Conservation (phyloP, 2,113 vertebrate genomes). For the Istiophorus platypterus region DNA sequence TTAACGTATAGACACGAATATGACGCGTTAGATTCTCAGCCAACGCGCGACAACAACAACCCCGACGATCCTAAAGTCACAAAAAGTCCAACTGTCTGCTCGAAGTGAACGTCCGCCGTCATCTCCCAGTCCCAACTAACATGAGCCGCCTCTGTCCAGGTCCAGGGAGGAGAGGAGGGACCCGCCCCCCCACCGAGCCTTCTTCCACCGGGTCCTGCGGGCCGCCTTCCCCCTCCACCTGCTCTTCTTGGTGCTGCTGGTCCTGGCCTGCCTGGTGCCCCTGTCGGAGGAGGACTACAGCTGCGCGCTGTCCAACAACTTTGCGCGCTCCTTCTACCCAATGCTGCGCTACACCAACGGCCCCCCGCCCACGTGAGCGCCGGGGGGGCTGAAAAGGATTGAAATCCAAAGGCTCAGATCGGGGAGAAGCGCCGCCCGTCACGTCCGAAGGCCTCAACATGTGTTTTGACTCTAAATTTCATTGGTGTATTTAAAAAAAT, state of each 20-base stretch:
- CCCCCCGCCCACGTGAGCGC: slow-evolving; percentile 89
- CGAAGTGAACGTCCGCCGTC: neutral
- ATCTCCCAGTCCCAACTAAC: too few relatives aligned
- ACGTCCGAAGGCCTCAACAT: neutral
- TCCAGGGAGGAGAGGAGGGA: slow-evolving; percentile 57
- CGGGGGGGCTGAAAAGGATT: neutral
- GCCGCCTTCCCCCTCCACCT: slow-evolving; percentile 91
- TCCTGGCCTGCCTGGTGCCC: slow-evolving; percentile 89
- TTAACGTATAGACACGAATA: too few relatives aligned
- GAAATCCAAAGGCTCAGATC: neutral
- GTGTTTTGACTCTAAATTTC: slow-evolving; percentile 25
- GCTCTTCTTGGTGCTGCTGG: slow-evolving; percentile 88
- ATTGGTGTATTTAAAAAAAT: slow-evolving; percentile 49
- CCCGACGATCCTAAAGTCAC: too few relatives aligned
- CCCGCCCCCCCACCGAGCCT: slow-evolving; percentile 72
- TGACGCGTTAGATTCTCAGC: too few relatives aligned
- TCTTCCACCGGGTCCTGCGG: slow-evolving; percentile 87
- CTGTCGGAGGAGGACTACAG: slow-evolving; percentile 88
- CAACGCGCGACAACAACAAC: too few relatives aligned
- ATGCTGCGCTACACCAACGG: slow-evolving; percentile 96
- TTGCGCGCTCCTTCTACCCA: slow-evolving; percentile 93
- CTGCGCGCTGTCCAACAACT: slow-evolving; percentile 93
- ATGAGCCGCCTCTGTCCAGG: neutral
- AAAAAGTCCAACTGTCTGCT: neutral
- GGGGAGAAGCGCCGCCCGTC: neutral